Conservation (phyloP, 2,888 invertebrate genomes). For the Harmothoe impar region DNA sequence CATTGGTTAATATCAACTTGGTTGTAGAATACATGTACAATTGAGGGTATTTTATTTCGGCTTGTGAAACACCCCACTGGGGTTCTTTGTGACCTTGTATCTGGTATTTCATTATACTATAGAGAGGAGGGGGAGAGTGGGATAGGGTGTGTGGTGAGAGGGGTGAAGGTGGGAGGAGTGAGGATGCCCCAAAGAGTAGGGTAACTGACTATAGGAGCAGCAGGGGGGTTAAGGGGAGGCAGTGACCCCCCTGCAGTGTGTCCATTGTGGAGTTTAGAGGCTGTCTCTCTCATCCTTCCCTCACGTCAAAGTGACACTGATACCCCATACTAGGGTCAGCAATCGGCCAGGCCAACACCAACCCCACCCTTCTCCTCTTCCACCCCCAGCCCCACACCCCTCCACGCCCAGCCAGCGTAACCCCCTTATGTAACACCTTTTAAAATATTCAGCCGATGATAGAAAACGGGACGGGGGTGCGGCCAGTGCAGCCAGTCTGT, state of each 20-base stretch:
- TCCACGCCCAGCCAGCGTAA: conserved; percentile 23
- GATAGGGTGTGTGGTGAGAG: background rate
- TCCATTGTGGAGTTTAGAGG: background rate
- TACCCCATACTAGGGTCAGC: conserved; percentile 21
- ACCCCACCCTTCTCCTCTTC: background rate
- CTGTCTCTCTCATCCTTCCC: conserved; percentile 5
- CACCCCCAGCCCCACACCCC: background rate
- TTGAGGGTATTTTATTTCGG: no score
- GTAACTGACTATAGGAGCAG: background rate
- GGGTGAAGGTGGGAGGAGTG: background rate
- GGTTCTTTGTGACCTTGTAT: conserved; percentile 33
- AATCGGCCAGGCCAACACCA: conserved; percentile 4
- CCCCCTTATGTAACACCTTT: conserved; percentile 50
- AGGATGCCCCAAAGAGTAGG: background rate
- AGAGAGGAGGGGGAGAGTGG: background rate
- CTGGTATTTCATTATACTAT: conserved; percentile 47
- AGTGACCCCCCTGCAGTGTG: background rate
- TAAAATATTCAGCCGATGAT: conserved; percentile 62
- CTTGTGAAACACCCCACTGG: no score
- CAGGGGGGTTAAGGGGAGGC: background rate
- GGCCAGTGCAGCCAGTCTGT: background rate
- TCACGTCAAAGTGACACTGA: conserved; percentile 52
- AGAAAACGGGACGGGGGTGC: conserved; percentile 54
- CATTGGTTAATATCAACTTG: no score
- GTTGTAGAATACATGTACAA: no score